Base-by-base conservation (phyloP, 2,113 vertebrate genomes). In the Strix uralensis region DNA sequence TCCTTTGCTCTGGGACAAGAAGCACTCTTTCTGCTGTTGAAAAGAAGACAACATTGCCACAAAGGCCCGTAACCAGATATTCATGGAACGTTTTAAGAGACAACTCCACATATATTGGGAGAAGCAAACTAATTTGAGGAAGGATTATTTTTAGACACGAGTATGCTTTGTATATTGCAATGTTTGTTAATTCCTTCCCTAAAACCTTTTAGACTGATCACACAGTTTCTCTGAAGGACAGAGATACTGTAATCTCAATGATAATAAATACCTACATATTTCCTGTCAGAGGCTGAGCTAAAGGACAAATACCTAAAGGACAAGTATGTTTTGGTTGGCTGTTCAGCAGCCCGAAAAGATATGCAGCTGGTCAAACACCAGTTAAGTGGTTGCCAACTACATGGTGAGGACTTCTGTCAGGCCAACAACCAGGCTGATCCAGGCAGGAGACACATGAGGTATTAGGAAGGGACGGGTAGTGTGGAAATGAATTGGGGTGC, bases 81-180 rank as follows among this genome's bases (percentile, higher is more conserved):
- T 34, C 23, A 29, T 16, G 9, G 5, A 30, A 81, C 34, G 47
- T 74, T 14, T 1, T 34, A 69, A 67, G 44, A 72, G 44, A 47
- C 9, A 72, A 10, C 0, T 1, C 3, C 34, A 5, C 9, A 16
- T 36, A 11, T 22, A 49, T 2, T 66, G 21, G 27, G 6, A 84
- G 55, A 93, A 70, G 46, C 25, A 91, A 86, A 86, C 3, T 25
- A 15, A 74, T 46, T 70, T 54, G 61, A 84, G 17, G 25, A 59
- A 75, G 15, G 5, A 0, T 1, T 26, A 15, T 61, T 54, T 86
- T 63, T 32, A 85, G 26, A 26, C 11, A 46, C 23, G 20, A 55
- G 7, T 32, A 26, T 67, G 21, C 1, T 81, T 79, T 81, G 7
- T 49, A 3, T 65, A 40, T 20, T 57, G 25, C 42, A 38, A 21